These are phyloP conservation scores for Hippolais icterina DNA, from an alignment of 2,113 vertebrate genomes.

Conservation along the genomic window DNA sequence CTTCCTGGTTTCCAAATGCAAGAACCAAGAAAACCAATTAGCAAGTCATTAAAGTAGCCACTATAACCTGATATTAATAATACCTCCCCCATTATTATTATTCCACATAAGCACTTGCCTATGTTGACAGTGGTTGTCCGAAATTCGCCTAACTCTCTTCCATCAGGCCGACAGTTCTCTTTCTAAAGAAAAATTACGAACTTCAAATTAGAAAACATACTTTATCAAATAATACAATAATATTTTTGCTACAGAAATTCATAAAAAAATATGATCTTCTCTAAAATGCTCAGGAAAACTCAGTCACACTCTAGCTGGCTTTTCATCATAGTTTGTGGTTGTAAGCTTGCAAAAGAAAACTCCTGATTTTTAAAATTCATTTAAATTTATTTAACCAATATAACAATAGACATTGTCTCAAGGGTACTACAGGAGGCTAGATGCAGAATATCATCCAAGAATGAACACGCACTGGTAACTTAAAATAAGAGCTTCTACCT, in stretches of 20 bases:
- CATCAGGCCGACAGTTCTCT: conserved; percentile 95
- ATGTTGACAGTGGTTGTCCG: conserved; percentile 95
- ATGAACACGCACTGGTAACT: not conserved
- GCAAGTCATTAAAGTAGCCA: not conserved
- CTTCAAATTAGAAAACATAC: not conserved
- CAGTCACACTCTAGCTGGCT: not conserved
- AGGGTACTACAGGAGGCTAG: not conserved
- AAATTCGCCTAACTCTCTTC: conserved; percentile 91
- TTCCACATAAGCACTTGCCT: conserved; percentile 74
- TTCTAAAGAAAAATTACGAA: conserved; percentile 76
- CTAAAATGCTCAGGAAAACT: not conserved
- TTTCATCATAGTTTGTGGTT: not conserved
- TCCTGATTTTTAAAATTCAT: not conserved
- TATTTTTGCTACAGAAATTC: not conserved
- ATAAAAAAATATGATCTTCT: not conserved
- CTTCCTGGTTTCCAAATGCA: not conserved
- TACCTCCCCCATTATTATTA: not conserved
- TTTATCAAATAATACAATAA: not conserved
- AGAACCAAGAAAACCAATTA: not conserved
- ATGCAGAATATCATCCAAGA: not conserved
- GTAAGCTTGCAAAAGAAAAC: not conserved
- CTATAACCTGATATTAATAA: not conserved
- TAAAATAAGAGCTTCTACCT: not conserved
- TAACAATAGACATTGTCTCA: not conserved
- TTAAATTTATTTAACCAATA: not conserved